A percentile compares a stretch with the other conserved stretches of the same genome.
These are phyloP conservation scores for Oncorhynchus gorbuscha DNA, from an alignment of 2,113 vertebrate genomes.

Conservation along the genomic window DNA sequence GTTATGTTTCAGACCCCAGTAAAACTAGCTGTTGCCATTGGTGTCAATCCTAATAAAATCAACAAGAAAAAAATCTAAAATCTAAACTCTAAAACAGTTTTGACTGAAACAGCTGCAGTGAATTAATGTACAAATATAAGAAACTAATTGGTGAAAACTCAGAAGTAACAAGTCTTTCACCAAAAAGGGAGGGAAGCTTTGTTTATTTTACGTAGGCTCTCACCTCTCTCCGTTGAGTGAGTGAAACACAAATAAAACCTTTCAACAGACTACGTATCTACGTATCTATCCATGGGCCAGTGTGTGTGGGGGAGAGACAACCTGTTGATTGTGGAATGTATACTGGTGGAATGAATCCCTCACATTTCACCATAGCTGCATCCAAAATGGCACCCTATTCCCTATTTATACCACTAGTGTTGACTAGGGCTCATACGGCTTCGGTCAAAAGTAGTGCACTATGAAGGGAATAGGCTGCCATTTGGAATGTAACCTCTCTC, in stretches of 20 bases:
- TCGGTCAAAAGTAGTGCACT: too few relatives aligned
- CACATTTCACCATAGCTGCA: not conserved
- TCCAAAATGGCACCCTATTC: too few relatives aligned
- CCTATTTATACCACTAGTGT: too few relatives aligned
- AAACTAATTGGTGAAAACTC: conserved; percentile 10
- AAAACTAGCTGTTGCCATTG: too few relatives aligned
- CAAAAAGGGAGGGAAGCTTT: not conserved
- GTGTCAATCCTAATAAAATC: not conserved
- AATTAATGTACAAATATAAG: not conserved
- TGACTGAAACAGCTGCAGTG: conserved; percentile 20
- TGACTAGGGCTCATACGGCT: too few relatives aligned
- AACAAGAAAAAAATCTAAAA: not conserved
- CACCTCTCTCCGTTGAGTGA: conserved; percentile 31
- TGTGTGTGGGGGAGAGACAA: conserved; percentile 18
- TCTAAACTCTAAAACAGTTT: not conserved
- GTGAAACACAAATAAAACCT: conserved; percentile 23
- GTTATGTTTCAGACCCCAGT: too few relatives aligned
- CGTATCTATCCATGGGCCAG: conserved; percentile 20
- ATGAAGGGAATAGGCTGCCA: too few relatives aligned
- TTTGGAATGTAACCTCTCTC: not conserved
- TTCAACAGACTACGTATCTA: conserved; percentile 5
- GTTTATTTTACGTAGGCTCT: conserved; percentile 41
- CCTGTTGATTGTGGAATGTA: conserved; percentile 37
- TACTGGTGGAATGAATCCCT: conserved; percentile 29
- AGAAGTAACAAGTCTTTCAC: not conserved